phyloP scores from a whole-genome alignment of 1,140 invertebrate genomes.

The Heliconius nattereri region DNA sequence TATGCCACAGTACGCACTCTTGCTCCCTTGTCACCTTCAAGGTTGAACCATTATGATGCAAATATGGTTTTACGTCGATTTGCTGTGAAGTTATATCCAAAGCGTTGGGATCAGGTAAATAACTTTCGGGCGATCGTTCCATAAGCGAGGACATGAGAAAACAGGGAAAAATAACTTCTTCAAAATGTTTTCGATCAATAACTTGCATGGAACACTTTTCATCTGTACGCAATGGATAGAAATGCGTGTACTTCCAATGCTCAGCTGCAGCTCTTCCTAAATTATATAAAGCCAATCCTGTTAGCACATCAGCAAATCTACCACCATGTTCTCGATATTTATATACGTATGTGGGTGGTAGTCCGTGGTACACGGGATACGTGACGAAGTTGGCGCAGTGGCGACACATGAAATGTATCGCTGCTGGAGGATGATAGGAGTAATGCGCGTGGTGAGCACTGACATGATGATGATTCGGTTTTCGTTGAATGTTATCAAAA shows the following conservation, averaged over 20 bases:
- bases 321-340: constrained; percentile 63
- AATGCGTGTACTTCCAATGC: constrained; percentile 53
- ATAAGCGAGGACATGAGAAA: constrained; percentile 70
- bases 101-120: constrained; percentile 42
- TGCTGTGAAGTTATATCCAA: constrained; percentile 61
- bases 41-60: constrained; percentile 47
- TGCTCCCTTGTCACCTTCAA: constrained; percentile 60
- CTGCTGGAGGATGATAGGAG: constrained; percentile 65
- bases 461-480: constrained; percentile 52
- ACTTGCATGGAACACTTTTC: constrained; percentile 71
- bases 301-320: constrained; percentile 58
- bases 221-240: constrained; percentile 46
- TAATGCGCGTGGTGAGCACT: constrained; percentile 63
- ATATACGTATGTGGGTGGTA: constrained; percentile 67
- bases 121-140: constrained; percentile 46
- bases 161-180: constrained; percentile 62
- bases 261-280: constrained; percentile 56
- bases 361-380: constrained; percentile 67
- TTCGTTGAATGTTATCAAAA: constrained; percentile 44
- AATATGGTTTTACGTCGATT: constrained; percentile 59
- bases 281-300: constrained; percentile 69
- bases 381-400: constrained; percentile 53
- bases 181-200: constrained; percentile 56
- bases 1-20: constrained; percentile 71
- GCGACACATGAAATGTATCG: constrained; percentile 62